Evolutionary conservation across 1,140 invertebrate species (phyloP), one percentile per base, ranked within the genome.

Genomic region (Microvelia longipes): DNA sequence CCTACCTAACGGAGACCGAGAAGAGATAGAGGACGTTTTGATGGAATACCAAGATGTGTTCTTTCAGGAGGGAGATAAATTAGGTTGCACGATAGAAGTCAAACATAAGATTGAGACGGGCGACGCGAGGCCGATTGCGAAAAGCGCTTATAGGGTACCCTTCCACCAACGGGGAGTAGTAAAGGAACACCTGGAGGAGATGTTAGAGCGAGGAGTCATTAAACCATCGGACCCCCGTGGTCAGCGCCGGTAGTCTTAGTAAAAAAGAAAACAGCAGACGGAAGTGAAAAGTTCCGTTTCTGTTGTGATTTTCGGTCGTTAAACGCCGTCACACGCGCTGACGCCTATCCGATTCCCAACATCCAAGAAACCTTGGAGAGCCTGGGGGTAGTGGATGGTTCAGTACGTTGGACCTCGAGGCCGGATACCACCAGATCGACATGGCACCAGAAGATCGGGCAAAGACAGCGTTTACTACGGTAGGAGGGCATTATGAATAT

Each of bases 401-500:
- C 24, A 64, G 11, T 14, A 26, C 25, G 62, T 5, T 64, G 24
- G 62, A 64, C 24, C 62, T 64, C 11, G 25, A 15, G 62, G 11
- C 62, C 11, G 62, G 62, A 25, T 64, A 14, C 62, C 62, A 64
- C 24, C 62, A 64, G 25, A 26, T 64, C 2, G 2, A 26, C 2
- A 25, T 64, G 62, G 15, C 5, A 5, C 62, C 62, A 15, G 24
- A 64, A 26, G 62, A 64, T 26, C 15, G 15, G 5, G 5, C 5
- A 25, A 64, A 64, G 24, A 64, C 62, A 26, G 62, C 25, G 11
- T 64, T 64, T 24, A 24, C 62, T 26, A 24, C 25, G 2, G 24
- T 24, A 25, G 25, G 62, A 64, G 62, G 70, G 5, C 73, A 73
- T 66, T 76, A 71, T 61, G 70, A 75, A 28, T 75, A 63, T 64